Conservation (phyloP, 2,113 vertebrate species). For the Todiramphus saurophagus region DNA sequence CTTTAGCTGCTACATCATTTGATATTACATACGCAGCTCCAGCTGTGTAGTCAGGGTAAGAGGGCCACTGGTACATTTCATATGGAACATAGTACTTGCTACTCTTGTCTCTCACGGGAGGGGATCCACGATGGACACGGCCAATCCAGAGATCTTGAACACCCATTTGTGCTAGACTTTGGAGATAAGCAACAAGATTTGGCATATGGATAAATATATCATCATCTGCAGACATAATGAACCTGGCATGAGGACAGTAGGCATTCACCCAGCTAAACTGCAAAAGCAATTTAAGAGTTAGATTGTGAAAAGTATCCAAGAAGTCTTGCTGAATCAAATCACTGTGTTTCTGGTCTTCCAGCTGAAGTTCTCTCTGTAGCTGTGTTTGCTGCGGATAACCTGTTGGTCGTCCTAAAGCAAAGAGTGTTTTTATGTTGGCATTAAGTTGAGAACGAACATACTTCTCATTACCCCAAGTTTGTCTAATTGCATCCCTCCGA, state of each 20-base stretch:
- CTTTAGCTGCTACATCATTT: constrained; percentile 84
- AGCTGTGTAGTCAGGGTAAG: constrained; percentile 93
- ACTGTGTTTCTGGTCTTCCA: constrained; percentile 76
- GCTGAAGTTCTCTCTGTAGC: constrained; percentile 71
- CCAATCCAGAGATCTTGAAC: constrained; percentile 88
- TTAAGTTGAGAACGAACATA: constrained; percentile 73
- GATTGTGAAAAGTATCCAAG: constrained; percentile 90
- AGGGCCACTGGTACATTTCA: constrained; percentile 88
- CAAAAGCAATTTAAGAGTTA: constrained; percentile 88
- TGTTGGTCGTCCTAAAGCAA: constrained; percentile 80
- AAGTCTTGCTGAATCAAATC: constrained; percentile 94
- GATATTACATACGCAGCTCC: constrained; percentile 91
- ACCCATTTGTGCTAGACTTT: constrained; percentile 69
- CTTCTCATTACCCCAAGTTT: constrained; percentile 89
- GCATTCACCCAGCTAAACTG: constrained; percentile 89
- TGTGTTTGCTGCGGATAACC: background rate
- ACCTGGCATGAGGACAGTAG: constrained; percentile 86
- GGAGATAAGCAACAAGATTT: constrained; percentile 87
- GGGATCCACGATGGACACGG: constrained; percentile 86
- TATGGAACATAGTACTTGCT: constrained; percentile 91
- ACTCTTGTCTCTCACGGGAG: constrained; percentile 81
- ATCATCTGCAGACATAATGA: constrained; percentile 94
- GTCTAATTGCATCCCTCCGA: constrained; percentile 83
- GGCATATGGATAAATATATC: constrained; percentile 93
- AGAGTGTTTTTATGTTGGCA: constrained; percentile 84